phyloP scores from a whole-genome alignment of 2,113 vertebrate genomes.

The Pipa parva region DNA sequence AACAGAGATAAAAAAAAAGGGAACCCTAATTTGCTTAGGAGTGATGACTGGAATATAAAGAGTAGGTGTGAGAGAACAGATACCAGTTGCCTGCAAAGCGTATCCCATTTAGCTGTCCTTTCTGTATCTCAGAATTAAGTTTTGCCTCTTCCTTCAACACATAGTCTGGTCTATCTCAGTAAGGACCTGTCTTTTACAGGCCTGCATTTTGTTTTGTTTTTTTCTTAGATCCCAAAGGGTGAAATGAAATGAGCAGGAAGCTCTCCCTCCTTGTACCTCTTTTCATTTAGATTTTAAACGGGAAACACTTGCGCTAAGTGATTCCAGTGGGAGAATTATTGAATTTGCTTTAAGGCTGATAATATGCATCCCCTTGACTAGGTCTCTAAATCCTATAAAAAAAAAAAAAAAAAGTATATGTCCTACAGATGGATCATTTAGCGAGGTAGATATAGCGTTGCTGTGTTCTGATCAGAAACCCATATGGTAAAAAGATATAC shows the following conservation, averaged over 20 bases:
- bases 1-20: conserved; percentile 1
- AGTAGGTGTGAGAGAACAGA: conserved; percentile 43
- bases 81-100: conserved; percentile 35
- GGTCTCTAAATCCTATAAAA: conserved; percentile 56
- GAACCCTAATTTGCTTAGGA: conserved; percentile 6
- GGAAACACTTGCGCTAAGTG: conserved; percentile 71
- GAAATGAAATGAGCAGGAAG: conserved; percentile 62
- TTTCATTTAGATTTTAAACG: conserved; percentile 66
- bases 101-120: neutral
- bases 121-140: conserved; percentile 49
- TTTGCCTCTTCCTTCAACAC: conserved; percentile 56
- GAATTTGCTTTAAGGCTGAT: conserved; percentile 72
- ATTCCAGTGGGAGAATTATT: conserved; percentile 60
- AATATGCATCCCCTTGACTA: conserved; percentile 65
- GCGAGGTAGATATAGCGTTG: conserved; percentile 1
- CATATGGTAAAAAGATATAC: conserved; percentile 10
- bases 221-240: conserved; percentile 55
- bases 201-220: no score
- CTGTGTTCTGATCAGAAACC: neutral
- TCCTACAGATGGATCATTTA: conserved; percentile 21
- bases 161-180: conserved; percentile 65
- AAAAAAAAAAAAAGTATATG: conserved; percentile 32
- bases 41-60: conserved; percentile 39
- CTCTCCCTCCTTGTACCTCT: conserved; percentile 68
- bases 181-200: conserved; percentile 64